Percentiles rank a stretch among this genome's conserved stretches.
Conservation (phyloP, 2,797 vertebrate genomes). For the Petrocephalus schoutedeni region DNA sequence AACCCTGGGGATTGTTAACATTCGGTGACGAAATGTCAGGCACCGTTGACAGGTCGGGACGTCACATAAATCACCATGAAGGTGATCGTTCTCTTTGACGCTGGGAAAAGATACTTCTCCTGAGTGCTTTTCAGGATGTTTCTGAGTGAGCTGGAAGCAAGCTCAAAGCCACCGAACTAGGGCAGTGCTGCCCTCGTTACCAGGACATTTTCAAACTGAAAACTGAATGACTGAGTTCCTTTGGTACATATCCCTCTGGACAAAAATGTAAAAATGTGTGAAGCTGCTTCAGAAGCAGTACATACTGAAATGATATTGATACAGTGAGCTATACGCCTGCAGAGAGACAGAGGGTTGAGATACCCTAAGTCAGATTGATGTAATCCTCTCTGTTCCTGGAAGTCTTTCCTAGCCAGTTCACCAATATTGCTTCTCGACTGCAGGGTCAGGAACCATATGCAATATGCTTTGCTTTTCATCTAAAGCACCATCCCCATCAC, state of each 20-base stretch:
- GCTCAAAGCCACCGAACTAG: background rate
- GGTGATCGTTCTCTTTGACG: background rate
- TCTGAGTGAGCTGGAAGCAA: background rate
- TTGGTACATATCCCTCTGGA: background rate
- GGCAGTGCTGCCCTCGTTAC: background rate
- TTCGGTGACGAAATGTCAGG: background rate
- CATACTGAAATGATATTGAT: background rate
- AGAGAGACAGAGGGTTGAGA: background rate
- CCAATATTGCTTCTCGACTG: background rate
- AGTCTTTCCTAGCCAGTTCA: background rate
- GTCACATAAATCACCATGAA: background rate
- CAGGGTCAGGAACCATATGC: background rate
- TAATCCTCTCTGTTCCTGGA: background rate
- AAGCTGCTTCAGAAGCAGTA: background rate
- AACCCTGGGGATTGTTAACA: background rate
- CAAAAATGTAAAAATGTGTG: background rate
- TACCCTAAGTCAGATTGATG: background rate
- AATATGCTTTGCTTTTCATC: no score
- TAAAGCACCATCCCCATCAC: background rate
- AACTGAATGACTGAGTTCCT: background rate
- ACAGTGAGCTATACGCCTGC: background rate
- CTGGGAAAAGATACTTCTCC: background rate
- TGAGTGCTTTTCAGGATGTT: background rate
- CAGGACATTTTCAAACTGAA: constrained; percentile 2
- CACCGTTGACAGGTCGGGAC: background rate